These are phyloP conservation scores for Eulemur mongoz DNA, from an alignment of 2,797 vertebrate genomes.

Conservation along the genomic window DNA sequence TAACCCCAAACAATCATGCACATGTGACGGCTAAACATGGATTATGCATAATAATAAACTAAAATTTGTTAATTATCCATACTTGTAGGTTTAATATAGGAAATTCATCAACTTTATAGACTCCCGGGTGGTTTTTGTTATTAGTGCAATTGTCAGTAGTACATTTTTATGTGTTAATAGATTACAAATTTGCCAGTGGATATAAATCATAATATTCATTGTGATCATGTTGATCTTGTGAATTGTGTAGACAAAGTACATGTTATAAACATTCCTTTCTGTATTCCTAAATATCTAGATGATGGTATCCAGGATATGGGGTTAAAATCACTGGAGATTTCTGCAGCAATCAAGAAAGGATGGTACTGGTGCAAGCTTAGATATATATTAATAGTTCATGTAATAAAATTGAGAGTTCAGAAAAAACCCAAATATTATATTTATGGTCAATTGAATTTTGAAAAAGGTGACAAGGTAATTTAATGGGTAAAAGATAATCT, in stretches of 20 bases:
- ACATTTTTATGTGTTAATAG: constrained; percentile 15
- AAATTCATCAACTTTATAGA: neutral
- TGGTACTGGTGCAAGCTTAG: neutral
- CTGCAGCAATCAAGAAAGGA: neutral
- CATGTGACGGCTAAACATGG: neutral
- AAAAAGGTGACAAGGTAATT: neutral
- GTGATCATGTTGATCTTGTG: neutral
- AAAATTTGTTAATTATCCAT: neutral
- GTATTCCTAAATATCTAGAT: neutral
- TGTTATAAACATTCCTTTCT: neutral
- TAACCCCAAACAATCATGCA: neutral
- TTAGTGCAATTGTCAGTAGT: neutral
- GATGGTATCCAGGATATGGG: neutral
- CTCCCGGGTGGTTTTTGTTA: neutral
- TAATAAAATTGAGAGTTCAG: neutral
- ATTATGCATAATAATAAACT: neutral
- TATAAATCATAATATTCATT: neutral
- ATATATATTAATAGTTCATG: neutral
- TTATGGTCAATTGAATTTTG: neutral
- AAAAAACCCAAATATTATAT: neutral
- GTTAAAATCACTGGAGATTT: neutral
- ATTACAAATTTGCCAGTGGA: neutral
- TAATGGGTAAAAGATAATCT: neutral
- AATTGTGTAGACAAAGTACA: neutral
- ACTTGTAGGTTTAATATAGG: constrained; percentile 16